Evolutionary conservation across 2,113 vertebrate genomes (phyloP).

Genomic region (Ornithorhynchus anatinus): DNA sequence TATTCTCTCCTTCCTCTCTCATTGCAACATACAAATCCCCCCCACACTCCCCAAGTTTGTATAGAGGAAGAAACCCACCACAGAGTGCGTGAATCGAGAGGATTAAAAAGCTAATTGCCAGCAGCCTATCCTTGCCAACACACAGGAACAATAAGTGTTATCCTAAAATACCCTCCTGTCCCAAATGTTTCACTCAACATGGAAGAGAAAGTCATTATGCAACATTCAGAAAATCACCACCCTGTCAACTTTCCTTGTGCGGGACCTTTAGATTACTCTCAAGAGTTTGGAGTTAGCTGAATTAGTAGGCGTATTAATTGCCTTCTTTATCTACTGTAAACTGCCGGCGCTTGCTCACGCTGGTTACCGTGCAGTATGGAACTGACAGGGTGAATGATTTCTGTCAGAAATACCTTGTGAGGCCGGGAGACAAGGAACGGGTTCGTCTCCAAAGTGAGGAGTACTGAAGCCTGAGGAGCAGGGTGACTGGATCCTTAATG

Average conservation of each 20-base stretch:
- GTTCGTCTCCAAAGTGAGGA: neutral
- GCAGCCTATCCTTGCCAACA: neutral
- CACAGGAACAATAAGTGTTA: neutral
- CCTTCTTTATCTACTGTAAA: neutral
- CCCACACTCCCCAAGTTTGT: too few species aligned
- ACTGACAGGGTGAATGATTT: neutral
- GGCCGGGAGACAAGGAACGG: neutral
- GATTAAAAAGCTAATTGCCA: neutral
- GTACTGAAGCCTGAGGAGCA: neutral
- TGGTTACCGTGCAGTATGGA: neutral
- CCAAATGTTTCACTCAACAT: rapidly evolving
- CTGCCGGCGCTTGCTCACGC: neutral
- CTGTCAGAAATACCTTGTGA: neutral
- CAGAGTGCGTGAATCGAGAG: neutral
- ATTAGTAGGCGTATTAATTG: neutral
- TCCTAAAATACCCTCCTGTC: neutral
- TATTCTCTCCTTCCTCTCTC: too few species aligned
- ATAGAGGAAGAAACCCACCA: neutral
- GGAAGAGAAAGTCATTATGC: neutral
- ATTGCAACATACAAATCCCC: too few species aligned
- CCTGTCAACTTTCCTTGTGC: neutral
- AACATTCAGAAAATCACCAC: rapidly evolving
- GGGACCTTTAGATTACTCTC: neutral
- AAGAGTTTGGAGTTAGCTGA: neutral
- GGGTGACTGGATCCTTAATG: neutral